Base-by-base conservation (phyloP, 2,888 invertebrate genomes). In the Eumerus sabulonum region DNA sequence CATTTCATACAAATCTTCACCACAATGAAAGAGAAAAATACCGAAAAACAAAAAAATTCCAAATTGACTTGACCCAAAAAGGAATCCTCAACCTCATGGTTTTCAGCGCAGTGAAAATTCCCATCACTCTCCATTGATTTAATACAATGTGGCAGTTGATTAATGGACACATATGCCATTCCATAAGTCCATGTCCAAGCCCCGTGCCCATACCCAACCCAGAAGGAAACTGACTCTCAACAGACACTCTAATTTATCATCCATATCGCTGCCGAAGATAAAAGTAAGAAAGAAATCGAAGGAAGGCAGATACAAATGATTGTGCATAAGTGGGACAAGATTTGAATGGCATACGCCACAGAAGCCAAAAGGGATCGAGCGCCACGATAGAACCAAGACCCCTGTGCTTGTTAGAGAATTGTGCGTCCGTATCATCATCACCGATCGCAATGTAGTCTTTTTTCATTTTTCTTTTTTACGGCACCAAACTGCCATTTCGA, bases 41-140 rank as follows among this genome's bases (percentile, higher is more conserved):
- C 3, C 9, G 35, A 18, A 54, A 40, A 57, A 35, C 66, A 72
- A 62, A 56, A 57, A 67, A n/a, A n/a, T n/a, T n/a, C 77, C 57
- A 63, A 77, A 77, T 72, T 77, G 44, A 19, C 53, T 63, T 67
- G 67, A 57, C 73, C 73, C 47, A 50, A 16, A 60, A 60, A 35
- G 44, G 38, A 62, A 62, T 68, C 68, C 59, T 40, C 48, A 18
- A 38, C 54, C 59, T 60, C 59, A 36, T 50, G 50, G 50, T 16
- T 50, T 48, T 50, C 50, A 48, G 7, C 1, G 14, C 18, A 47
- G 16, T 7, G 19, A 18, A 40, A 11, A 60, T 40, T 45, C 53
- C 59, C 59, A 51, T 51, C 36, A 38, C 19, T 38, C 13, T 38
- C 36, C 44, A 47, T 42, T 16, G 44, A 48, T 45, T 27, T 59